Conservation (phyloP, 2,113 vertebrate genomes). For the Diglossa brunneiventris region DNA sequence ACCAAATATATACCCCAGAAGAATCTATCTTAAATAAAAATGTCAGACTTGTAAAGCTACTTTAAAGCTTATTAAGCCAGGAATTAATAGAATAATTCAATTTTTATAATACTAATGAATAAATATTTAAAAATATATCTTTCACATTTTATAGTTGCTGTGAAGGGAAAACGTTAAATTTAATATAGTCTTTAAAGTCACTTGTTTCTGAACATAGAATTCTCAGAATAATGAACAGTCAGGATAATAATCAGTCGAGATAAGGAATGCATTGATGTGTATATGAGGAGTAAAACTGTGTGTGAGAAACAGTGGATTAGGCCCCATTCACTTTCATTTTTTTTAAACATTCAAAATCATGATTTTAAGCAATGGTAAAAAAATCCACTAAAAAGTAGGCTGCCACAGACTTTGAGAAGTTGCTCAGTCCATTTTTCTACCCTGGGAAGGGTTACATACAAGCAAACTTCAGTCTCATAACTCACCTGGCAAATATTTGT, state of each 20-base stretch:
- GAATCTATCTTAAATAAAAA: neutral
- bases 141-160: neutral
- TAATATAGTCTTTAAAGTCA: neutral
- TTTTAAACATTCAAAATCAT: neutral
- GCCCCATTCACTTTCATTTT: neutral
- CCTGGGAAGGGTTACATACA: neutral
- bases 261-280: neutral
- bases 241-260: neutral
- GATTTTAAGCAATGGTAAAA: neutral
- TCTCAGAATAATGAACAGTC: neutral
- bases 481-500: conserved; percentile 19
- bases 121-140: neutral
- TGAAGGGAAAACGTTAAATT: neutral
- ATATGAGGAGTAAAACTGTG: neutral
- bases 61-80: neutral
- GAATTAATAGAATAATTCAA: neutral
- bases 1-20: neutral
- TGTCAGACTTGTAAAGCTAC: neutral
- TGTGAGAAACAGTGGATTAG: neutral
- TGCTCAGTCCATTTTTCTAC: neutral
- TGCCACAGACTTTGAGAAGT: neutral
- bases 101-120: neutral
- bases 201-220: neutral
- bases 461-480: conserved; percentile 1
- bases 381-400: neutral